Base-by-base conservation (phyloP, 2,797 vertebrate species). In the Pseudochaenichthys georgianus region DNA sequence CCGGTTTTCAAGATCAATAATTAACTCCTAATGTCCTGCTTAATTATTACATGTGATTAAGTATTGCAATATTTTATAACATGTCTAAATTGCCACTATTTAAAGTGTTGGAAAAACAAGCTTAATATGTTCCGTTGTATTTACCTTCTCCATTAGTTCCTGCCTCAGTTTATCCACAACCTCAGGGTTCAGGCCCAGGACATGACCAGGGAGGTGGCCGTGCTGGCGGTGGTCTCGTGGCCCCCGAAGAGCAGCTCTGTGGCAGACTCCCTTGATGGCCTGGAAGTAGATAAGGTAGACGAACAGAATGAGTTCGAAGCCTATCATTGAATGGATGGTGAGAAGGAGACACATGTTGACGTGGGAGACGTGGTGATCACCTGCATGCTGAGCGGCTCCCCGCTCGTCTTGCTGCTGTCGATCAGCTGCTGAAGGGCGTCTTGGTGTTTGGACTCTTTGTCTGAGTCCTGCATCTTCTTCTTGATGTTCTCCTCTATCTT, bases 401-500 rank as follows among this genome's bases (percentile, higher is more conserved):
- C 95, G 0, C 90, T 96, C 84, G 93, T 92, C 82, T 88, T 94
- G 0, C 96, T 97, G 89, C 96, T 96, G 70, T 99, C 97, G 17
- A 99, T 98, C 83, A 99, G 85, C 90, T 98, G 93, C 92, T 99
- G 98, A 85, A 99, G 93, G 0, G 96, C 98, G 2, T 99, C 98
- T 78, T 96, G 95, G 89, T 94, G 85, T 87, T 86, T 15, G n/a
- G 80, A 73, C 60, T 88, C 89, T 11, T 81, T 75, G 68, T 93
- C 88, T 0, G 88, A 86, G 43, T 94, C 80, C 65, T 94, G 92
- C 80, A 99, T 87, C 91, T 99, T 99, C 87, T 96, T 96, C 53
- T 91, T 96, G 70, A 99, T 98, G 79, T 98, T 99, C 88, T 98
- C 96, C 82, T 99, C 98, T 0, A 99, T 99, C 90, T 98, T 98